A percentile compares a stretch with the other conserved stretches of the same genome.
These are phyloP conservation scores for Schizothorax lantsangensis DNA, from an alignment of 2,797 vertebrate species.

Conservation along the genomic window DNA sequence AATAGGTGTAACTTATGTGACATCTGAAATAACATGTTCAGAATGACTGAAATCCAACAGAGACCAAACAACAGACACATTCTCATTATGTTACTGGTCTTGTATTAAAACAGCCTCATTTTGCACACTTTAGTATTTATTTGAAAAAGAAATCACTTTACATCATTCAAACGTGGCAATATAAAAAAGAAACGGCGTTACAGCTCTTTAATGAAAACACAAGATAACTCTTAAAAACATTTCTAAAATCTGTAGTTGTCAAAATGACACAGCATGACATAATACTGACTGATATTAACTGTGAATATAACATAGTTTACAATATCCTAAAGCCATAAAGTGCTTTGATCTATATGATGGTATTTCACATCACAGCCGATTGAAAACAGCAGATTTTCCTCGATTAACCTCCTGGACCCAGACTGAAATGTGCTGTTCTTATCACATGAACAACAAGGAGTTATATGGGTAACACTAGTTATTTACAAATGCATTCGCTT, in stretches of 20 bases:
- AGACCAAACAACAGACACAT: neutral
- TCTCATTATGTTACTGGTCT: neutral
- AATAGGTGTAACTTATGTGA: neutral
- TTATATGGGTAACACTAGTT: constrained; percentile 33
- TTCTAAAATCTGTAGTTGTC: constrained; percentile 67
- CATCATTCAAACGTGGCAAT: constrained; percentile 61
- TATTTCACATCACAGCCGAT: constrained; percentile 14
- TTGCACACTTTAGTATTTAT: constrained; percentile 67
- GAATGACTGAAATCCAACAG: neutral
- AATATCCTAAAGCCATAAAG: constrained; percentile 76
- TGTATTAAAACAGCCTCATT: neutral
- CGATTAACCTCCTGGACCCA: neutral
- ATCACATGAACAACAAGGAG: neutral
- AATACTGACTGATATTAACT: constrained; percentile 82
- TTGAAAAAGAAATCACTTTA: constrained; percentile 69
- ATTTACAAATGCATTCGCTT: constrained; percentile 15
- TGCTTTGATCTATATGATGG: constrained; percentile 70
- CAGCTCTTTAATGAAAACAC: constrained; percentile 66
- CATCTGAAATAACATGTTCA: neutral
- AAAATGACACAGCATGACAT: constrained; percentile 66
- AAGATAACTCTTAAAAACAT: constrained; percentile 71
- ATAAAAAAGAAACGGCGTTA: constrained; percentile 65
- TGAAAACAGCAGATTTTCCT: neutral
- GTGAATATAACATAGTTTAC: constrained; percentile 61
- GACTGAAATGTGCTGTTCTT: neutral